Evolutionary conservation across 1,140 invertebrate genomes (phyloP).

Genomic region (Micrasema longulum): DNA sequence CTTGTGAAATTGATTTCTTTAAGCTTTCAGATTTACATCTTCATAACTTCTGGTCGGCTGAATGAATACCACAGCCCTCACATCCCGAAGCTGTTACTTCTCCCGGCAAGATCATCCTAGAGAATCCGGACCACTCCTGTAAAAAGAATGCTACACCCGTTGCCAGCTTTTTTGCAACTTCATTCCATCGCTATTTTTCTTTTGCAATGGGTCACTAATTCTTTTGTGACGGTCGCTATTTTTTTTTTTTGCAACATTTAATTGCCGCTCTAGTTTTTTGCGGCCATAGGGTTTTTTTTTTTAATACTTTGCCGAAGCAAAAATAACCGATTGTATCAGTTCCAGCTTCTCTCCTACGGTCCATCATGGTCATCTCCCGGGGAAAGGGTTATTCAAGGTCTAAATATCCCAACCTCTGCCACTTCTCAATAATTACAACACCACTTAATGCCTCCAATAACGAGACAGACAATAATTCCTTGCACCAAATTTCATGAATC

Average conservation of each 20-base stretch:
- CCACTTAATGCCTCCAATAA: no score
- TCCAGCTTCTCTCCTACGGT: no score
- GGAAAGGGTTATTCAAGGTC: no score
- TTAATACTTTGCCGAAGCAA: no score
- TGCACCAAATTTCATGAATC: no score
- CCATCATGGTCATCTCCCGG: no score
- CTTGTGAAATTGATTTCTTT: no score
- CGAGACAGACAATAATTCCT: no score
- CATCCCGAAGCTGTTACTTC: not conserved
- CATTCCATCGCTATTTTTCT: constrained; percentile 17
- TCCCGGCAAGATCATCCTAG: not conserved
- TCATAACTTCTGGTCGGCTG: not conserved
- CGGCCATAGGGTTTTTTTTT: no score
- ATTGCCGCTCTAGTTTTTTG: not conserved
- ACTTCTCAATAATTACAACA: no score
- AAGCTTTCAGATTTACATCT: not conserved
- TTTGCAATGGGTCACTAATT: constrained; percentile 9
- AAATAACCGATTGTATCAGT: no score
- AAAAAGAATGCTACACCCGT: not conserved
- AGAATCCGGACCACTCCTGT: not conserved
- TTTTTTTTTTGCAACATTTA: constrained; percentile 13
- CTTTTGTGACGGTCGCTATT: constrained; percentile 12
- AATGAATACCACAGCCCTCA: not conserved
- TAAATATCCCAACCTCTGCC: no score
- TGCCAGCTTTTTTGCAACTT: constrained; percentile 30